A percentile compares a stretch with the other conserved stretches of the same genome.
Conservation (phyloP, 2,113 vertebrate genomes). For the Megaptera novaeangliae region DNA sequence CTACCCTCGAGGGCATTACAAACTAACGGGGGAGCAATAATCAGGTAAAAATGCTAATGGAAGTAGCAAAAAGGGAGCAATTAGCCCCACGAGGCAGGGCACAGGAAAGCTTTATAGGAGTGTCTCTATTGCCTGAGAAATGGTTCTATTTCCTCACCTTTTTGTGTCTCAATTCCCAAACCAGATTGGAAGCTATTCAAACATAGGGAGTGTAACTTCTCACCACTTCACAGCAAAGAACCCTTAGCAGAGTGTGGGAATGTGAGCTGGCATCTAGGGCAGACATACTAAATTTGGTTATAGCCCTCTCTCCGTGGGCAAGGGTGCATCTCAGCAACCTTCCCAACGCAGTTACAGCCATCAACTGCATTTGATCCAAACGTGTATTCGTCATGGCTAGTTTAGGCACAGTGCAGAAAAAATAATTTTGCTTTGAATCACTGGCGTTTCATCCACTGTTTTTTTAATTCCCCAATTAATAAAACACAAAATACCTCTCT, state of each 20-base stretch:
- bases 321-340: neutral
- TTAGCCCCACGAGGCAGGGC: conserved; percentile 21
- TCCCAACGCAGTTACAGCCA: neutral
- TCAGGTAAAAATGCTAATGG: conserved; percentile 30
- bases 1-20: neutral
- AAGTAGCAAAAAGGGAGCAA: conserved; percentile 38
- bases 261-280: neutral
- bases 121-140: conserved; percentile 19
- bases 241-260: neutral
- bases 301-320: neutral
- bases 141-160: conserved; percentile 31
- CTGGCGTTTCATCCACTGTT: neutral
- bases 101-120: neutral
- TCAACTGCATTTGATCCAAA: neutral
- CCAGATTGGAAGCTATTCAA: conserved; percentile 2
- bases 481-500: neutral
- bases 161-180: neutral
- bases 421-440: neutral
- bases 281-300: neutral
- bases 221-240: neutral
- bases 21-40: neutral
- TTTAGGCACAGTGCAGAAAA: neutral
- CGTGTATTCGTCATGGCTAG: neutral
- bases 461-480: neutral
- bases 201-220: neutral